Evolutionary conservation across 2,113 vertebrate species (phyloP).

Genomic region (Ochotona curzoniae): DNA sequence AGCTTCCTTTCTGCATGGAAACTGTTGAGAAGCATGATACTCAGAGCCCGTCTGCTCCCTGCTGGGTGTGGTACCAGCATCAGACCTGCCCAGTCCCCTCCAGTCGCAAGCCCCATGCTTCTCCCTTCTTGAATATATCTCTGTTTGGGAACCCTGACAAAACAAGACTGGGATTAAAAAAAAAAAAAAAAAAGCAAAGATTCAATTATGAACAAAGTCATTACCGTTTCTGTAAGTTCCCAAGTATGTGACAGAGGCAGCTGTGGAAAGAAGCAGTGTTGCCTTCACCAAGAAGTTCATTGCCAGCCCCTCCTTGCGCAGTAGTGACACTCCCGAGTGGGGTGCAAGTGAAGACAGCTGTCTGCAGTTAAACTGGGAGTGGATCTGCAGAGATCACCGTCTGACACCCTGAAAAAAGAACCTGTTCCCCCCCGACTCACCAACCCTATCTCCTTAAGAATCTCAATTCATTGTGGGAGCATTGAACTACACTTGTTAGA

Average conservation of each 20-base stretch:
- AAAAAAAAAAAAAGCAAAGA: neutral
- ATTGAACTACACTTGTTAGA: neutral
- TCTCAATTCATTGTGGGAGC: neutral
- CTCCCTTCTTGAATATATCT: neutral
- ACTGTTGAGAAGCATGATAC: neutral
- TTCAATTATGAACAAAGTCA: neutral
- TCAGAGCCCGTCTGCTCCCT: neutral
- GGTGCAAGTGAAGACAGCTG: neutral
- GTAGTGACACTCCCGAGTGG: neutral
- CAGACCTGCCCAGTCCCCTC: neutral
- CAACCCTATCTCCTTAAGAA: conserved; percentile 12
- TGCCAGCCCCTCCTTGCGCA: neutral
- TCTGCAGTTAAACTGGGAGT: conserved; percentile 12
- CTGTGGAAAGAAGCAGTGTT: neutral
- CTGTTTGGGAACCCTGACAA: neutral
- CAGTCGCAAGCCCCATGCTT: neutral
- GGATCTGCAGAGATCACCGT: conserved; percentile 12
- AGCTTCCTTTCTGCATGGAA: neutral
- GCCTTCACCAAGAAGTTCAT: neutral
- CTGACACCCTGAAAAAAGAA: neutral
- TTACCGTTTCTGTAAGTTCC: conserved; percentile 29
- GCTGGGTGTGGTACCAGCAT: neutral
- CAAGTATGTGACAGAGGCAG: neutral
- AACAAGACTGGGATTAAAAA: neutral
- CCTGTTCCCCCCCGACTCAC: neutral